Conservation (phyloP, 2,888 invertebrate species). For the Druceiella hillmani region DNA sequence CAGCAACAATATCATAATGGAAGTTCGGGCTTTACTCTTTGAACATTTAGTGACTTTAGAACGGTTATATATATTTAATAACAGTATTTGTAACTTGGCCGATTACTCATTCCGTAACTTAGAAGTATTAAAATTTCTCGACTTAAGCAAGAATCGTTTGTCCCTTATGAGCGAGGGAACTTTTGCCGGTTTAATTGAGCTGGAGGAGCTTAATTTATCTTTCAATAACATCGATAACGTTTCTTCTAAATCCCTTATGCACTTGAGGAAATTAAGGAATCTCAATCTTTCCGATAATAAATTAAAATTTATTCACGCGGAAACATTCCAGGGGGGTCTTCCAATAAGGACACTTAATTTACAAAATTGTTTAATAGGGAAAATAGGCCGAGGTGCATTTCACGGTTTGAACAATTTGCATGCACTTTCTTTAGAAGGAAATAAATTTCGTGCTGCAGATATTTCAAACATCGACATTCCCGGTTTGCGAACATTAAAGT, state of each 20-base stretch:
- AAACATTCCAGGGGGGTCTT: constrained; percentile 71
- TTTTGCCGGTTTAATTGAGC: constrained; percentile 67
- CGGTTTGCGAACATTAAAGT: constrained; percentile 64
- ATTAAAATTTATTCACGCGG: constrained; percentile 63
- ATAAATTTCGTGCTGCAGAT: constrained; percentile 63
- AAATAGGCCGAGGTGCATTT: constrained; percentile 72
- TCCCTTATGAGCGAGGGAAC: constrained; percentile 64
- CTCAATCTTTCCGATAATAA: constrained; percentile 77
- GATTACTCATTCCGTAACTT: constrained; percentile 75
- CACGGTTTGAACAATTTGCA: constrained; percentile 69
- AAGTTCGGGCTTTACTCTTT: constrained; percentile 67
- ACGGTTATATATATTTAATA: constrained; percentile 71
- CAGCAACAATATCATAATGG: constrained; percentile 69
- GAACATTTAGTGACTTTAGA: constrained; percentile 69
- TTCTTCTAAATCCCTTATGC: constrained; percentile 69
- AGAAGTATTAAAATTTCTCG: constrained; percentile 69
- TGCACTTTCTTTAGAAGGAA: constrained; percentile 70
- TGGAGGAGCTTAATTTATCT: constrained; percentile 75
- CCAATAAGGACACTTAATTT: constrained; percentile 69
- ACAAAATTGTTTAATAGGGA: constrained; percentile 68
- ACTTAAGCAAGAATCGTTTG: constrained; percentile 70
- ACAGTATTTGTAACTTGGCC: constrained; percentile 73
- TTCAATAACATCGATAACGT: constrained; percentile 65
- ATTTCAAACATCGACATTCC: constrained; percentile 68
- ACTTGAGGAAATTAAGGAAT: constrained; percentile 69